These are phyloP conservation scores for Calliopum simillimum DNA, from an alignment of 2,888 invertebrate species.

Conservation along the genomic window DNA sequence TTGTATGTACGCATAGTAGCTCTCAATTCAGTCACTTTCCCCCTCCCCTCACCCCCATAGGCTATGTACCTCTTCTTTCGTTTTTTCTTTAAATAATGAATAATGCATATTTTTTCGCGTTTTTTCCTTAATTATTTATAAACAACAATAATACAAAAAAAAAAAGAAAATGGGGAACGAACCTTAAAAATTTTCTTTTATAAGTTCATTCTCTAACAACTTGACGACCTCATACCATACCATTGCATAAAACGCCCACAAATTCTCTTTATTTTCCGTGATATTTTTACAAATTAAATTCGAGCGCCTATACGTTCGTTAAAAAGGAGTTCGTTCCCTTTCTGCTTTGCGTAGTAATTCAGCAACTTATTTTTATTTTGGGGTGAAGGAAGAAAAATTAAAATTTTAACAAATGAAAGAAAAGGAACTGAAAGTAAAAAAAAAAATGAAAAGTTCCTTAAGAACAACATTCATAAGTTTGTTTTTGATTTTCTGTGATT, in stretches of 20 bases:
- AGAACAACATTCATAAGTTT: conserved; percentile 34
- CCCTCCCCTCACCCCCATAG: not conserved
- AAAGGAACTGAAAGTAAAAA: not conserved
- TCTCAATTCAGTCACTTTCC: not conserved
- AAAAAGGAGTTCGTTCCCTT: conserved; percentile 13
- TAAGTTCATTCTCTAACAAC: not conserved
- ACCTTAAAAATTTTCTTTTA: not conserved
- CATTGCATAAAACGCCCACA: not conserved
- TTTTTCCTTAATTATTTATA: conserved; percentile 30
- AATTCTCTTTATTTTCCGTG: conserved; percentile 1
- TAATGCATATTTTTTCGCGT: conserved; percentile 26
- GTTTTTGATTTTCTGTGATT: conserved; percentile 36
- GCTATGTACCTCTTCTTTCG: not conserved
- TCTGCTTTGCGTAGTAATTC: not conserved
- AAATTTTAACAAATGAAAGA: not conserved
- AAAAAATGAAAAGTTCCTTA: conserved; percentile 56
- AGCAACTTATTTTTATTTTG: conserved; percentile 22
- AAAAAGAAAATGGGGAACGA: not conserved
- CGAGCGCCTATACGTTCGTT: conserved; percentile 18
- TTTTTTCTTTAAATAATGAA: conserved; percentile 10
- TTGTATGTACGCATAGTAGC: no score
- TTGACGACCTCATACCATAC: not conserved
- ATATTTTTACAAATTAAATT: conserved; percentile 23
- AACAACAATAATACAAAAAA: conserved; percentile 7
- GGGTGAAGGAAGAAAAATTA: not conserved